Evolutionary conservation across 2,888 invertebrate genomes (phyloP).

Genomic region (Ferrisia virgata): DNA sequence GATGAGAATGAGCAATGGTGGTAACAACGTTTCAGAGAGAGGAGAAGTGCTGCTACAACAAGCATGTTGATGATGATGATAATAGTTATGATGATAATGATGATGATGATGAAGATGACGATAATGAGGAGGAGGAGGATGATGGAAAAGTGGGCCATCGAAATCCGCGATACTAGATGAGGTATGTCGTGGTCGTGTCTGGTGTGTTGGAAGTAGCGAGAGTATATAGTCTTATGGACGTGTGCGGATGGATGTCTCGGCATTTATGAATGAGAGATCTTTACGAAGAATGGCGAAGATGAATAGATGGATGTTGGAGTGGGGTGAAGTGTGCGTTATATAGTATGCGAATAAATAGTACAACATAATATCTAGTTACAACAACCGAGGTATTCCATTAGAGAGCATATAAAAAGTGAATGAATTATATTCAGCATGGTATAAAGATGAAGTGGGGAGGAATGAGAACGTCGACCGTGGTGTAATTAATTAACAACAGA

Average conservation of each 20-base stretch:
- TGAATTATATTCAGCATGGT: not conserved
- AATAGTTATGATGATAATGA: not conserved
- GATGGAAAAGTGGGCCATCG: conserved; percentile 6
- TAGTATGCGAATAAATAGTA: not conserved
- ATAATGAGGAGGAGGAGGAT: too few relatives aligned
- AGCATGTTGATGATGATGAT: not conserved
- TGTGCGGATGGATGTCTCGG: not conserved
- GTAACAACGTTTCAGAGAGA: too few relatives aligned
- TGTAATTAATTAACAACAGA: not conserved
- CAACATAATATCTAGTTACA: not conserved
- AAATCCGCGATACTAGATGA: conserved; percentile 7
- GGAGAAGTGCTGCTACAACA: not conserved
- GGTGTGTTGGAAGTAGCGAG: not conserved
- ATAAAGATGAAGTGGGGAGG: not conserved
- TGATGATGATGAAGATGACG: not conserved
- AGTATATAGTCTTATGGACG: too few relatives aligned
- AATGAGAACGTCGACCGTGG: not conserved
- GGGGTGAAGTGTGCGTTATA: not conserved
- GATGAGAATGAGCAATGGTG: not conserved
- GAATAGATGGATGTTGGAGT: not conserved
- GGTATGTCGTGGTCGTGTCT: too few relatives aligned
- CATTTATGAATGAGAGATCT: not conserved
- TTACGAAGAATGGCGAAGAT: too few relatives aligned
- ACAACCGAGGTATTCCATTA: not conserved
- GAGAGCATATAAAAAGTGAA: not conserved